Base-by-base conservation (phyloP, 2,113 vertebrate genomes). In the Syrmaticus mikado region DNA sequence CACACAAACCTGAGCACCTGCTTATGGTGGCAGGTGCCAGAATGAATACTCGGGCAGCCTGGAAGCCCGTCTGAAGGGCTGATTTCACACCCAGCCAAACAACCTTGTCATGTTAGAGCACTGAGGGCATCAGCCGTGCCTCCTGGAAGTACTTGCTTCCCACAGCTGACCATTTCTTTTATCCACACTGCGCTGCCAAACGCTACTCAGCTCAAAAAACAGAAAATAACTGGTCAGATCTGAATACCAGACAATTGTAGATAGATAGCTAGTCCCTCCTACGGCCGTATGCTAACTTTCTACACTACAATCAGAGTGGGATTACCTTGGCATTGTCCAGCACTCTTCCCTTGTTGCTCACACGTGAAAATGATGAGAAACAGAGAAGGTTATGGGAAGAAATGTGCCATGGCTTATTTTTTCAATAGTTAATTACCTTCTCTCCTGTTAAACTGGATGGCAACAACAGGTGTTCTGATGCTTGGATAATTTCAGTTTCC, bases 1-100 rank as follows among this genome's bases (percentile, higher is more conserved):
- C 77, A 92, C 70, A 89, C 75, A 92, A 95, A 91, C 64, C 78
- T 58, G 66, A 89, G 77, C 77, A 89, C 89, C 86, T 84, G 86
- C 71, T 61, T 73, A 53, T 53, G 81, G 78, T 70, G 73, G 45
- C 66, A 46, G 78, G 58, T 94, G 91, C 89, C 92, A 94, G 67
- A 96, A 87, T 89, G 82, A 89, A 96, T 86, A 76, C 19, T 82
- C 10, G 6, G 58, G 70, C 86, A 90, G 81, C 34, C 53, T 91
- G 89, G 84, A 84, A 87, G 48, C 75, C 75, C 45, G 32, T 82
- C 84, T 72, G 45, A 68, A 78, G 41, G 61, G n/a, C 72, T 89
- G 74, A 82, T 93, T 93, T 91, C 72, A 92, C 71, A 87, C 0
- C 3, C 52, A 77, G 75, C 43, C 68, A 80, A 85, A 55, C 62